Percentiles rank a stretch among this genome's conserved stretches.
phyloP scores from a whole-genome alignment of 2,113 vertebrate species.

The Cochlearius cochlearius region DNA sequence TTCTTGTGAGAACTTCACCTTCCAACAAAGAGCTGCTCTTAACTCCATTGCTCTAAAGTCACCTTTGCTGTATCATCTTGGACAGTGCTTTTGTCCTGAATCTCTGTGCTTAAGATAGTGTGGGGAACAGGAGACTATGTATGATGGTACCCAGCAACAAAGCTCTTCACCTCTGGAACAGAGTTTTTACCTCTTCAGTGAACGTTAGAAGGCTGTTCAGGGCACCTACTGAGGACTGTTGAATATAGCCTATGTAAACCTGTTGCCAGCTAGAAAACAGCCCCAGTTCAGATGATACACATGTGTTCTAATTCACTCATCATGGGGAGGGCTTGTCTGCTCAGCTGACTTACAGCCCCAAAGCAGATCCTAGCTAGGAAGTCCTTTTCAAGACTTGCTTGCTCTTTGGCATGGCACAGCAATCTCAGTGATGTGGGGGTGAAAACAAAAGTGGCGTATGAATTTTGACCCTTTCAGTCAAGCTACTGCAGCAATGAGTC shows the following conservation, averaged over 20 bases:
- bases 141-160: not conserved
- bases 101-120: not conserved
- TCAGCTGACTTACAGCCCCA: not conserved
- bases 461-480: not conserved
- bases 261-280: not conserved
- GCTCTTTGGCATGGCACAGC: not conserved
- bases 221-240: not conserved
- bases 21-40: not conserved
- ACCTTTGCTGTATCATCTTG: not conserved
- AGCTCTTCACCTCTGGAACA: not conserved
- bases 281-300: not conserved
- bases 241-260: not conserved
- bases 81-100: not conserved
- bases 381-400: not conserved
- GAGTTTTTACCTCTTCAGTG: not conserved
- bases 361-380: not conserved
- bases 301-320: not conserved
- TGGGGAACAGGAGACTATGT: not conserved
- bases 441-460: not conserved
- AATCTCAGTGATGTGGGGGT: not conserved
- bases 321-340: not conserved
- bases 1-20: not conserved
- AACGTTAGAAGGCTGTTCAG: not conserved
- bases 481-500: not conserved
- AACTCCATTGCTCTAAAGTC: not conserved